Percentiles rank a stretch among this genome's conserved stretches.
These are phyloP conservation scores for Steinernema scapterisci DNA, from an alignment of 2,888 invertebrate genomes.

Conservation along the genomic window DNA sequence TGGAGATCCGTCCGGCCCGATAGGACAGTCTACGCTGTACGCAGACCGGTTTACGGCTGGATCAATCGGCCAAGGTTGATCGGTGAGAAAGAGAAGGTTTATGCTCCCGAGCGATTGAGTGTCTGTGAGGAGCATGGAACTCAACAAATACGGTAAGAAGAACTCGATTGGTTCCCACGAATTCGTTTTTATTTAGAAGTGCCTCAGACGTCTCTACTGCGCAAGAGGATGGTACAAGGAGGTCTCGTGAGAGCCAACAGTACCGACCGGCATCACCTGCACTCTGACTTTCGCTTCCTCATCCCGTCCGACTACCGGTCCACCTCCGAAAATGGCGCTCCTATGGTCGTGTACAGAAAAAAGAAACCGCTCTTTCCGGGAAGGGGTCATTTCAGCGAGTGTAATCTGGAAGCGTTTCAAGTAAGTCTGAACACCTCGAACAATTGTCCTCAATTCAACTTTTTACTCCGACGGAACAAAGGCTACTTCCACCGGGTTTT, in stretches of 20 bases:
- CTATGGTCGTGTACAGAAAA: slow-evolving; percentile 27
- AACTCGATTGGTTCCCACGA: not conserved
- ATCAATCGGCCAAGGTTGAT: too few relatives aligned
- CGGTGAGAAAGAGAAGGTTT: too few relatives aligned
- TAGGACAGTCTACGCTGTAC: too few relatives aligned
- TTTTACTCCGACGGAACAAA: too few relatives aligned
- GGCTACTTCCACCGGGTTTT: too few relatives aligned
- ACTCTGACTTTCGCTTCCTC: slow-evolving; percentile 29
- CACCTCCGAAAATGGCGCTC: slow-evolving; percentile 14
- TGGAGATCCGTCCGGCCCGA: too few relatives aligned
- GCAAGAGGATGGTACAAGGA: slow-evolving; percentile 51
- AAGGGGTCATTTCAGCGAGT: slow-evolving; percentile 33
- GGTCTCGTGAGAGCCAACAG: slow-evolving; percentile 45
- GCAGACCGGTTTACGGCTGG: too few relatives aligned
- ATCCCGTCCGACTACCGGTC: slow-evolving; percentile 30
- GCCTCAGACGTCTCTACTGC: slow-evolving; percentile 49
- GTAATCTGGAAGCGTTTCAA: not conserved
- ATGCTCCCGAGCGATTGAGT: too few relatives aligned
- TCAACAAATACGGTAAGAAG: too few relatives aligned
- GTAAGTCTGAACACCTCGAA: not conserved
- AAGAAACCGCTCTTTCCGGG: slow-evolving; percentile 12
- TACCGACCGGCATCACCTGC: slow-evolving; percentile 18
- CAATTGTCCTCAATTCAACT: not conserved
- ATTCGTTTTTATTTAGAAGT: slow-evolving; percentile 32
- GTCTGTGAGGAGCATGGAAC: too few relatives aligned